A percentile compares a stretch with the other conserved stretches of the same genome.
Conservation (phyloP, 2,888 invertebrate species). For the Argyra leucocephala region DNA sequence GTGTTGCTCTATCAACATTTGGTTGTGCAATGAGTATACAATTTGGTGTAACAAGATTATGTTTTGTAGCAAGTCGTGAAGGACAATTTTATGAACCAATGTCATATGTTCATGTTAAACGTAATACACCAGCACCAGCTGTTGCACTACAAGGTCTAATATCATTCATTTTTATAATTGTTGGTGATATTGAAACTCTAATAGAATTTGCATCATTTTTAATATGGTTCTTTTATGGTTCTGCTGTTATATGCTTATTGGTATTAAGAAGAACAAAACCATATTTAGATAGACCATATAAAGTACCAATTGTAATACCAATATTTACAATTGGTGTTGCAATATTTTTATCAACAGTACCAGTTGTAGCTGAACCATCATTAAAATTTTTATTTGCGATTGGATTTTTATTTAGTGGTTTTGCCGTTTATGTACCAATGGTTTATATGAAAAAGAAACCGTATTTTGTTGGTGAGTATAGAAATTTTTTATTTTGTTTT, state of each 20-base stretch:
- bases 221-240: slow-evolving; percentile 78
- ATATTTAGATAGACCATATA: slow-evolving; percentile 60
- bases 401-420: slow-evolving; percentile 59
- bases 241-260: slow-evolving; percentile 68
- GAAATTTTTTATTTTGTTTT: neutral
- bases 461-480: slow-evolving; percentile 52
- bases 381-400: slow-evolving; percentile 67
- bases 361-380: slow-evolving; percentile 66
- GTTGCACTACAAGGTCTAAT: slow-evolving; percentile 64
- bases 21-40: slow-evolving; percentile 70
- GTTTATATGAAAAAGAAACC: slow-evolving; percentile 61
- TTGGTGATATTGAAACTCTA: slow-evolving; percentile 63
- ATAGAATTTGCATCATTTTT: slow-evolving; percentile 82
- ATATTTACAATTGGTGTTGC: slow-evolving; percentile 61
- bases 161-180: slow-evolving; percentile 59
- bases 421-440: slow-evolving; percentile 62
- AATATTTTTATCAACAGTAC: slow-evolving; percentile 61
- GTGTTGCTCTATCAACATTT: slow-evolving; percentile 68
- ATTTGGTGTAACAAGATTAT: slow-evolving; percentile 69
- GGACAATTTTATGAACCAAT: slow-evolving; percentile 71
- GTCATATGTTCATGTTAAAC: slow-evolving; percentile 65
- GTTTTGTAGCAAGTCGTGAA: slow-evolving; percentile 70
- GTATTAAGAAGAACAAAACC: slow-evolving; percentile 62
- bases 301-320: slow-evolving; percentile 63
- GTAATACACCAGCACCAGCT: slow-evolving; percentile 70